Evolutionary conservation across 2,113 vertebrate genomes (phyloP), one percentile per base, ranked within the genome.

Genomic region (Corydoras maculifer): DNA sequence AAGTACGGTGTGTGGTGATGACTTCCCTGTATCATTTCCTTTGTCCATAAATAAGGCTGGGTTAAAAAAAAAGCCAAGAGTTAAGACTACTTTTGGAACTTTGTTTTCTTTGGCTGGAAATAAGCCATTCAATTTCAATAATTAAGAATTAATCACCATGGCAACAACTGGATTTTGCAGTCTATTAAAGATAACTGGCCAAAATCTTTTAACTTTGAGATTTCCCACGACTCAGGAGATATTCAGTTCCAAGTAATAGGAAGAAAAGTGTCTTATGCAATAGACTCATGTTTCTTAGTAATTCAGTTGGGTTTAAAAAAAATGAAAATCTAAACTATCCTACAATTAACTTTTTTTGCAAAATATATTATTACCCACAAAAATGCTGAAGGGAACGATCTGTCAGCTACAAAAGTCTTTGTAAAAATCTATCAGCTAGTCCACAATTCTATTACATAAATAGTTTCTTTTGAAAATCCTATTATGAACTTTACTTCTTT

Each of bases 121-220:
- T 62, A 55, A 58, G 54, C 7, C 53, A 29, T 55, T 66, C 53
- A 15, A 62, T 58, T 57, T 55, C 18, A 4, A 2, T 65, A 50
- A 72, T 70, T 77, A 66, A 10, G 51, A 74, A 80, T 75, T 79
- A 70, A 82, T 87, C 79, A 57, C 80, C 75, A 82, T 82, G 77
- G 79, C 74, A 79, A 84, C 81, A 55, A 73, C 71, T 68, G 72
- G 53, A 76, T 32, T 72, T n/a, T 55, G n/a, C 13, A 57, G 54
- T n/a, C 14, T n/a, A n/a, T 72, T 49, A 77, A 68, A 72, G 53
- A 15, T 63, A 78, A 76, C 75, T 59, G 63, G 71, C 29, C 58
- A 14, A 71, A 63, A 62, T 13, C 32, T 11, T 68, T 4, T 31
- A 77, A 29, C 29, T 4, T 60, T 72, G 58, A 35, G 62, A 69